Evolutionary conservation across 2,888 invertebrate species (phyloP), one percentile per base, ranked within the genome.

Genomic region (Gnatocerus cornutus): DNA sequence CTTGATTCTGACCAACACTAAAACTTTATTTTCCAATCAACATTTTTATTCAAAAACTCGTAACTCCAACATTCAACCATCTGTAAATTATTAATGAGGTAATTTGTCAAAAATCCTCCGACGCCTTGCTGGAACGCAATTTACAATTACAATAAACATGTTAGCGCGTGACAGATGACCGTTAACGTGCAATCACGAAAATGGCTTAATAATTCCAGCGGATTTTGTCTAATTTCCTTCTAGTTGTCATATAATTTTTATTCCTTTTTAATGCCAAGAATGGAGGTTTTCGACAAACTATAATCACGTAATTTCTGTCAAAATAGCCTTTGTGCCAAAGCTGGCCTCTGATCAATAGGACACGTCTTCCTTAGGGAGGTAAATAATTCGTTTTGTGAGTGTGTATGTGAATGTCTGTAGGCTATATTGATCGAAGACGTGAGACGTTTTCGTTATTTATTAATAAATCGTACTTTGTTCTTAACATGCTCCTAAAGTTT

Each of bases 311-410:
- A 61, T 59, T 59, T 46, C 37, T 59, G 59, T 30, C 50, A 62
- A 41, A 62, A 62, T 62, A 50, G 30, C 50, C 62, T 61, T n/a
- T 62, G 62, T 62, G 53, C 63, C 30, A 16, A 39, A 53, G 12
- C 27, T 53, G 43, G 52, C 30, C 52, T 53, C 48, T 52, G 63
- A 63, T 63, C 63, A 63, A 63, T 63, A 63, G 53, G 63, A 63
- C 63, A 63, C 63, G 63, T 63, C 63, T 63, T 53, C 63, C 30
- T 16, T 13, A 43, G 63, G 63, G 53, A 63, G 53, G 52, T 39
- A 63, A 63, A 63, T 63, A 63, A 63, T 63, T 52, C 63, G 53
- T 63, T 63, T 61, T 63, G 58, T 45, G 53, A 39, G 52, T 52
- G 45, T 63, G 48, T 45, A 30, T 62, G 62, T 45, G 45, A 30